Conservation (phyloP, 2,113 vertebrate genomes). For the Pelusios castaneus region DNA sequence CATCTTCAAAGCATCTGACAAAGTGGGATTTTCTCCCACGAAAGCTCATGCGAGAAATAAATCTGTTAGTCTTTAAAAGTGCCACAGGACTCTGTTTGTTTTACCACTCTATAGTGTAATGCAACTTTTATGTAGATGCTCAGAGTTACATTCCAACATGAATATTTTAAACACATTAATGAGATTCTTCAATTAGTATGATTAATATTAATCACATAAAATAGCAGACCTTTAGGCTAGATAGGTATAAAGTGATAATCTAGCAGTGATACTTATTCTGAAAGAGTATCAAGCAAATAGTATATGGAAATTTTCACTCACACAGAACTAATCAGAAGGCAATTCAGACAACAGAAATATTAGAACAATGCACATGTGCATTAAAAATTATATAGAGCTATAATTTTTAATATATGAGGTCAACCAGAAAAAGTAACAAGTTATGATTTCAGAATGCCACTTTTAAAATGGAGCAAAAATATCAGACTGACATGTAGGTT, state of each 20-base stretch:
- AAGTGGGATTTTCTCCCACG: no score
- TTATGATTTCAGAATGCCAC: background rate
- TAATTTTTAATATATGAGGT: background rate
- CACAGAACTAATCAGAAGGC: background rate
- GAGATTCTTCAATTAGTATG: background rate
- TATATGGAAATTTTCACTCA: background rate
- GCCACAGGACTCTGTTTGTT: no score
- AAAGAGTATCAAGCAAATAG: background rate
- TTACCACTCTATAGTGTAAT: background rate
- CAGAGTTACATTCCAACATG: accelerated
- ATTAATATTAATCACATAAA: background rate
- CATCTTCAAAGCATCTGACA: no score
- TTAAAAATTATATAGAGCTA: background rate
- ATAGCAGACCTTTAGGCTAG: background rate
- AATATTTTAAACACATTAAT: background rate
- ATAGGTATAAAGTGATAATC: background rate
- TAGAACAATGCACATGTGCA: background rate
- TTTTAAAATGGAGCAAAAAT: background rate
- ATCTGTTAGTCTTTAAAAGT: no score
- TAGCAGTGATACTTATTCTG: background rate
- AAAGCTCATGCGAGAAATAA: no score
- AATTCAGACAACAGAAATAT: background rate
- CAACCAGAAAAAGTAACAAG: background rate
- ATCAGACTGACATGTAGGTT: background rate
- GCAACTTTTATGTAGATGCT: background rate